phyloP scores from a whole-genome alignment of 1,140 invertebrate genomes.

The Drosophila bifasciata region DNA sequence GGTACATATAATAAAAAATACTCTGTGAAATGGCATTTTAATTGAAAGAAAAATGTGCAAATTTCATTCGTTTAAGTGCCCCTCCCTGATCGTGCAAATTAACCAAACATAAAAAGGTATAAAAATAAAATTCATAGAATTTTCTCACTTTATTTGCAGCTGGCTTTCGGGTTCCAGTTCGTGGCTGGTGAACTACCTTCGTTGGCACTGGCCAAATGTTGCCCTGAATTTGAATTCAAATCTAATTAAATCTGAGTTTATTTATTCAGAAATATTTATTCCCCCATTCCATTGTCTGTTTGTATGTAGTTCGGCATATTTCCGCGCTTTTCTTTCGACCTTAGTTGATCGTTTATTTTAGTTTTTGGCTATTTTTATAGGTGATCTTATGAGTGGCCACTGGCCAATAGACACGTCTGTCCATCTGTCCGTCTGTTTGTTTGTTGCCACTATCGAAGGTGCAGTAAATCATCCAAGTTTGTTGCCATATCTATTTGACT shows the following conservation, averaged over 20 bases:
- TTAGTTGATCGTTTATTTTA: conserved; percentile 24
- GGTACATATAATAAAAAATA: conserved; percentile 18
- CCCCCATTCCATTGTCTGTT: conserved; percentile 15
- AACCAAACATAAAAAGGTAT: conserved; percentile 8
- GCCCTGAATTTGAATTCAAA: conserved; percentile 1
- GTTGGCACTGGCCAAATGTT: conserved; percentile 8
- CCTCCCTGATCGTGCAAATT: conserved; percentile 27
- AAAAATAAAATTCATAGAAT: neutral
- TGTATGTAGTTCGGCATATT: conserved; percentile 8
- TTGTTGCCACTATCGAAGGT: conserved; percentile 50
- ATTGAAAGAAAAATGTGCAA: conserved; percentile 49
- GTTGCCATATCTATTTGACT: conserved; percentile 57
- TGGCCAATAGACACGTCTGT: conserved; percentile 15
- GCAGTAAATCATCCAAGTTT: conserved; percentile 58
- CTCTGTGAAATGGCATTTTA: conserved; percentile 39
- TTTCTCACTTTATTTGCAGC: conserved; percentile 26
- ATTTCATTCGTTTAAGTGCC: conserved; percentile 22
- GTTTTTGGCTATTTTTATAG: conserved; percentile 65
- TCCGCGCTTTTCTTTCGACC: conserved; percentile 17
- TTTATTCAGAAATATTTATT: conserved; percentile 65
- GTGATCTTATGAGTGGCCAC: conserved; percentile 50
- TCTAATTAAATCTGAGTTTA: conserved; percentile 51
- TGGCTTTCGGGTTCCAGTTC: neutral
- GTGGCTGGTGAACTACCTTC: conserved; percentile 16
- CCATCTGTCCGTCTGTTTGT: too few species aligned